A percentile compares a stretch with the other conserved stretches of the same genome.
Conservation (phyloP, 2,888 invertebrate species). For the Cecidostiba fungosa region DNA sequence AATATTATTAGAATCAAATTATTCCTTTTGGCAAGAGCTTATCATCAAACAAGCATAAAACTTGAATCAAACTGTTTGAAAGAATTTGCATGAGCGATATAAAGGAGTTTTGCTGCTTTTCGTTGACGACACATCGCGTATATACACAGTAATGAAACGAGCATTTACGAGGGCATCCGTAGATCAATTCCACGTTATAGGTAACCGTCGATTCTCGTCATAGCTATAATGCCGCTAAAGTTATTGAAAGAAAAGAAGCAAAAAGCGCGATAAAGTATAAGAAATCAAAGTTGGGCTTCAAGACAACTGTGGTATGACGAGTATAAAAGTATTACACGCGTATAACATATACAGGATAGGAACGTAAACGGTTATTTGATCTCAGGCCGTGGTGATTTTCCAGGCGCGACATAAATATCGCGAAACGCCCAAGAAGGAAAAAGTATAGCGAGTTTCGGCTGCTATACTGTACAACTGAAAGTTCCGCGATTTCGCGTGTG, state of each 20-base stretch:
- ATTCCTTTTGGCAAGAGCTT: too few relatives aligned
- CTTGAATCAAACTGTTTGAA: background rate
- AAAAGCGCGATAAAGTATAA: background rate
- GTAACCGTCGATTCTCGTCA: conserved; percentile 4
- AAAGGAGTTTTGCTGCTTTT: background rate
- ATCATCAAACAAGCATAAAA: background rate
- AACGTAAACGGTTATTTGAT: conserved; percentile 43
- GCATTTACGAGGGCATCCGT: conserved; percentile 12
- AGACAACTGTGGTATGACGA: background rate
- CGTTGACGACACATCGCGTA: background rate
- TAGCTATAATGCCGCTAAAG: background rate
- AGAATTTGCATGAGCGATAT: conserved; percentile 14
- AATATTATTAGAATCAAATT: too few relatives aligned
- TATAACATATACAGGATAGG: background rate
- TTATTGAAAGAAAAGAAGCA: conserved; percentile 36
- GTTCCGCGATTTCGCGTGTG: conserved; percentile 40
- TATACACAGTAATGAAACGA: conserved; percentile 6
- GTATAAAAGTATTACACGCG: conserved; percentile 33
- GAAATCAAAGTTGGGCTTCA: background rate
- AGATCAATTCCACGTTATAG: conserved; percentile 45
- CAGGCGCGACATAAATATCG: conserved; percentile 48
- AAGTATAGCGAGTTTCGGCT: conserved; percentile 6
- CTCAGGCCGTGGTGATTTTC: conserved; percentile 16
- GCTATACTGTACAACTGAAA: conserved; percentile 1
- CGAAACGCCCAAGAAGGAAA: conserved; percentile 29